phyloP scores from a whole-genome alignment of 2,888 invertebrate genomes.

The Meteorus colon region DNA sequence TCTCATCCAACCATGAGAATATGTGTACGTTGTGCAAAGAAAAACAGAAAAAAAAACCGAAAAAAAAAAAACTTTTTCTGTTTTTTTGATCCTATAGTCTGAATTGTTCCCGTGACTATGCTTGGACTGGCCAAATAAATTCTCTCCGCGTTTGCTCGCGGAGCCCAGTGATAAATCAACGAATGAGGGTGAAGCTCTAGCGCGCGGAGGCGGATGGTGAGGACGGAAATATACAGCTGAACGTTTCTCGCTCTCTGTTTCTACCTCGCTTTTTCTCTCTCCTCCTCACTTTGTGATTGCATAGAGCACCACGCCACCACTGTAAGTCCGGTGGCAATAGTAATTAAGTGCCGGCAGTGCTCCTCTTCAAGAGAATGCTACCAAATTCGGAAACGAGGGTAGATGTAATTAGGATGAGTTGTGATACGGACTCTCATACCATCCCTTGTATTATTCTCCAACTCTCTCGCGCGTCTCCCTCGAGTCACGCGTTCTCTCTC shows the following conservation, averaged over 20 bases:
- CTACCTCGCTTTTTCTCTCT: not conserved
- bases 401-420: conserved; percentile 70
- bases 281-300: conserved; percentile 52
- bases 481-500: conserved; percentile 27
- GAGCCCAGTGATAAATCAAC: conserved; percentile 47
- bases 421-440: conserved; percentile 57
- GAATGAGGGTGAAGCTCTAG: conserved; percentile 15
- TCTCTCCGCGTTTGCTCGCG: conserved; percentile 37
- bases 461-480: conserved; percentile 5
- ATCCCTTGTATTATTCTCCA: conserved; percentile 21
- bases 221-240: conserved; percentile 63
- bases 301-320: conserved; percentile 47
- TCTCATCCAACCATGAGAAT: conserved; percentile 1
- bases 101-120: conserved; percentile 29
- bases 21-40: not conserved
- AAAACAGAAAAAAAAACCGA: not conserved
- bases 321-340: conserved; percentile 66
- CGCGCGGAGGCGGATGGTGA: conserved; percentile 23
- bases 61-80: conserved; percentile 60
- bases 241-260: conserved; percentile 52
- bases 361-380: conserved; percentile 59
- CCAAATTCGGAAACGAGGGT: conserved; percentile 67
- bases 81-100: conserved; percentile 27
- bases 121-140: conserved; percentile 46
- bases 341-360: conserved; percentile 63